Evolutionary conservation across 2,113 vertebrate genomes (phyloP).

Genomic region (Solenodon paradoxus): DNA sequence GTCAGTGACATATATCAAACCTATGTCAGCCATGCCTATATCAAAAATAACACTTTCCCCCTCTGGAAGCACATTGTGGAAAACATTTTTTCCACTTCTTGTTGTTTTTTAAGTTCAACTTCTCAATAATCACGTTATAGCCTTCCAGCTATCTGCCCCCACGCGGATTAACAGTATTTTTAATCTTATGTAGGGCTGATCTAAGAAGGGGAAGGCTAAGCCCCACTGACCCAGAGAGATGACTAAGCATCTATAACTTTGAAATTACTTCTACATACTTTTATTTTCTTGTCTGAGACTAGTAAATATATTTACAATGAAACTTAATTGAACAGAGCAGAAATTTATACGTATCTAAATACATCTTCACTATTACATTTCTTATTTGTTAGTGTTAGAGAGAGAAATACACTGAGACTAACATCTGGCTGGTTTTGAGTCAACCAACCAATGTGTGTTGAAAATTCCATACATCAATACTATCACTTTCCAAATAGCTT

Average conservation of each 20-base stretch:
- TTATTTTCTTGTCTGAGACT: slow-evolving; percentile 45
- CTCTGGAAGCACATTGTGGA: background rate
- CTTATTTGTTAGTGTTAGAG: slow-evolving; percentile 4
- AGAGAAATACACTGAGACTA: background rate
- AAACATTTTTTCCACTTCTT: background rate
- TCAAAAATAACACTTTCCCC: background rate
- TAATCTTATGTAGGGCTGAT: background rate
- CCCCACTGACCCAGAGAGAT: background rate
- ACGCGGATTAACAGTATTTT: background rate
- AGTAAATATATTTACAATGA: slow-evolving; percentile 36
- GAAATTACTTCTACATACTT: background rate
- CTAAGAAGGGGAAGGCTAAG: background rate
- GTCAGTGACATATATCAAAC: background rate
- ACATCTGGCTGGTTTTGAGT: slow-evolving; percentile 9
- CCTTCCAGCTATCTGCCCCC: background rate
- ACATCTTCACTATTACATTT: background rate
- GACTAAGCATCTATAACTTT: background rate
- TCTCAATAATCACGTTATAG: background rate
- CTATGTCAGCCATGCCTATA: background rate
- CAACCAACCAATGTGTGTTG: background rate
- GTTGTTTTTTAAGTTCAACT: background rate
- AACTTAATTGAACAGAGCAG: background rate
- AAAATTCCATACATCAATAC: background rate
- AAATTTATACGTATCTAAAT: background rate
- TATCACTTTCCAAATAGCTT: slow-evolving; percentile 58